These are phyloP conservation scores for Calliopum simillimum DNA, from an alignment of 2,888 invertebrate species.

Conservation along the genomic window DNA sequence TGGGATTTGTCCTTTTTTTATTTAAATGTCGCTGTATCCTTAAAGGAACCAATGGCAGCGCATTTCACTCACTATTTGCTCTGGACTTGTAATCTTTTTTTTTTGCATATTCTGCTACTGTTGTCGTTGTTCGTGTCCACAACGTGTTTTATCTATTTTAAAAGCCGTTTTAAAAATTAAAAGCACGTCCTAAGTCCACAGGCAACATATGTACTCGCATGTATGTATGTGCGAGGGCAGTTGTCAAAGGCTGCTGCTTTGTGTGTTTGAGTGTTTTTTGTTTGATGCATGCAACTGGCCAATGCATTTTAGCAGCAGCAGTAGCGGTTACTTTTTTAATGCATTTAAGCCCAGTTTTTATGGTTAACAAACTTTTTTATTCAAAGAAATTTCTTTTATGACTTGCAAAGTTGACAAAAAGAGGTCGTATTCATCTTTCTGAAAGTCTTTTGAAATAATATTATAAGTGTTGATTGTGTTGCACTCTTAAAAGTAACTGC, in stretches of 20 bases:
- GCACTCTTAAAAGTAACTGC: no score
- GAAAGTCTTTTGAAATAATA: no score
- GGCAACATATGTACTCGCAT: neutral
- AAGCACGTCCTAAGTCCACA: constrained; percentile 63
- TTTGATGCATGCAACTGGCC: constrained; percentile 3
- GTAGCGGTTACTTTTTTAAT: neutral
- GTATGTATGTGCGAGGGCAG: neutral
- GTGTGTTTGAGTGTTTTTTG: neutral
- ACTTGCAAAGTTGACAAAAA: no score
- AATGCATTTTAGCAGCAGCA: constrained; percentile 16
- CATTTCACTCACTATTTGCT: constrained; percentile 24
- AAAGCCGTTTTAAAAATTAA: constrained; percentile 62
- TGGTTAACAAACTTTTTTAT: neutral
- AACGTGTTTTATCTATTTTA: constrained; percentile 63
- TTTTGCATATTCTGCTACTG: neutral
- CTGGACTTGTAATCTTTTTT: constrained; percentile 26
- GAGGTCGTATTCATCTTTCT: no score
- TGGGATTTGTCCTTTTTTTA: constrained; percentile 40
- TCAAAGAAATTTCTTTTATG: no score
- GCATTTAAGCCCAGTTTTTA: constrained; percentile 2
- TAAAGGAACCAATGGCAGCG: constrained; percentile 19
- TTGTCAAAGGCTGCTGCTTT: constrained; percentile 1
- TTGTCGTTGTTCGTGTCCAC: constrained; percentile 15
- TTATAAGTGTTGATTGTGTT: no score
- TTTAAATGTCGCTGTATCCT: neutral